phyloP scores from a whole-genome alignment of 2,888 invertebrate species.

The Rhamphomyia laevipes region DNA sequence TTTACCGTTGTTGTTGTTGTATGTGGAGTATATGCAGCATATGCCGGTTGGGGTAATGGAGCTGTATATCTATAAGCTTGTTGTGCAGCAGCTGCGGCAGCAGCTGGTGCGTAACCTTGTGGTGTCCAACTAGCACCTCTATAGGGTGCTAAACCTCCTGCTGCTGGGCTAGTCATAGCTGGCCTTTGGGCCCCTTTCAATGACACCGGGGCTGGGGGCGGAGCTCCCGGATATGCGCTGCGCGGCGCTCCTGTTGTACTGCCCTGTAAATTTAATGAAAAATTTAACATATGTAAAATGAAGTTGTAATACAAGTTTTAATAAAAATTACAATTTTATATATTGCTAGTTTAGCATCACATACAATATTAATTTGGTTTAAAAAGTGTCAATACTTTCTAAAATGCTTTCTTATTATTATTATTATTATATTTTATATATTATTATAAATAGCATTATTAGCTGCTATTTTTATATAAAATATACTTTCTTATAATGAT shows the following conservation, averaged over 20 bases:
- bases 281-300: too few relatives aligned
- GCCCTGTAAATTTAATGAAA: constrained; percentile 18
- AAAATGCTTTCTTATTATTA: too few relatives aligned
- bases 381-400: too few relatives aligned
- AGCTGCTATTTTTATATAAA: too few relatives aligned
- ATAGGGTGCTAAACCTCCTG: constrained; percentile 37
- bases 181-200: constrained; percentile 37
- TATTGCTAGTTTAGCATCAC: too few relatives aligned
- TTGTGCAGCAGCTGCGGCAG: constrained; percentile 33
- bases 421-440: too few relatives aligned
- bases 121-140: constrained; percentile 38
- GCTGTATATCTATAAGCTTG: constrained; percentile 38
- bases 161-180: constrained; percentile 39
- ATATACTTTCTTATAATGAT: too few relatives aligned
- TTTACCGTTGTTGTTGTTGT: constrained; percentile 37
- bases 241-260: constrained; percentile 32
- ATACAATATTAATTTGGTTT: too few relatives aligned
- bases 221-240: constrained; percentile 36
- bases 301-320: too few relatives aligned
- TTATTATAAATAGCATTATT: too few relatives aligned
- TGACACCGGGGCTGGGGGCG: constrained; percentile 36
- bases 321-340: too few relatives aligned
- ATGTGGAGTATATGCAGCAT: constrained; percentile 38
- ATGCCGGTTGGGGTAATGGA: constrained; percentile 37
- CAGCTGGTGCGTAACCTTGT: constrained; percentile 36